A percentile compares a stretch with the other conserved stretches of the same genome.
These are phyloP conservation scores for Drosophila sordidula DNA, from an alignment of 2,888 invertebrate genomes.

Conservation along the genomic window DNA sequence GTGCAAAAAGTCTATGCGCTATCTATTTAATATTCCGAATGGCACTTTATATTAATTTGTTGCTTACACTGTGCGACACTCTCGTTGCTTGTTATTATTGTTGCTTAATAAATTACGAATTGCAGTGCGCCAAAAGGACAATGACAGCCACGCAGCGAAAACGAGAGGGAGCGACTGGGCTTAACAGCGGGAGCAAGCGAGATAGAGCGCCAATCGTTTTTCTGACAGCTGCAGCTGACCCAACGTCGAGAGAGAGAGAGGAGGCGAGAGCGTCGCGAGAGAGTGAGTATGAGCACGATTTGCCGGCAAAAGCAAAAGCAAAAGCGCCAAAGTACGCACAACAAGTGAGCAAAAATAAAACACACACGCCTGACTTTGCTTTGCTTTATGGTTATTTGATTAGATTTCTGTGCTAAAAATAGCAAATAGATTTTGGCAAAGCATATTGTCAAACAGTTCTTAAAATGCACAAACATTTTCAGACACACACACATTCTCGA, in stretches of 20 bases:
- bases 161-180: conserved; percentile 11
- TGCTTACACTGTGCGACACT: conserved; percentile 42
- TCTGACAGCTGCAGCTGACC: conserved; percentile 37
- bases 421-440: conserved; percentile 18
- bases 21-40: conserved; percentile 13
- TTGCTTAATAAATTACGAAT: conserved; percentile 38
- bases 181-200: conserved; percentile 6
- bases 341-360: conserved; percentile 66
- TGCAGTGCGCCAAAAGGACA: conserved; percentile 49
- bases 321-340: conserved; percentile 43
- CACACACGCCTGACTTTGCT: conserved; percentile 30
- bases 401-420: conserved; percentile 34
- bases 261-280: conserved; percentile 8
- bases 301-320: conserved; percentile 45
- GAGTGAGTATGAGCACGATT: neutral
- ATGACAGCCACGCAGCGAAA: conserved; percentile 36
- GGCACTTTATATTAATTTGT: conserved; percentile 31
- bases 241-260: conserved; percentile 4
- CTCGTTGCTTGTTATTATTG: conserved; percentile 38
- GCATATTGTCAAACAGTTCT: conserved; percentile 14
- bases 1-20: conserved; percentile 2
- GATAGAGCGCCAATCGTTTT: conserved; percentile 20
- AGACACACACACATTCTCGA: neutral
- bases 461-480: conserved; percentile 9
- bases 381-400: conserved; percentile 31